Base-by-base conservation (phyloP, 2,113 vertebrate genomes). In the Phaethornis superciliosus region DNA sequence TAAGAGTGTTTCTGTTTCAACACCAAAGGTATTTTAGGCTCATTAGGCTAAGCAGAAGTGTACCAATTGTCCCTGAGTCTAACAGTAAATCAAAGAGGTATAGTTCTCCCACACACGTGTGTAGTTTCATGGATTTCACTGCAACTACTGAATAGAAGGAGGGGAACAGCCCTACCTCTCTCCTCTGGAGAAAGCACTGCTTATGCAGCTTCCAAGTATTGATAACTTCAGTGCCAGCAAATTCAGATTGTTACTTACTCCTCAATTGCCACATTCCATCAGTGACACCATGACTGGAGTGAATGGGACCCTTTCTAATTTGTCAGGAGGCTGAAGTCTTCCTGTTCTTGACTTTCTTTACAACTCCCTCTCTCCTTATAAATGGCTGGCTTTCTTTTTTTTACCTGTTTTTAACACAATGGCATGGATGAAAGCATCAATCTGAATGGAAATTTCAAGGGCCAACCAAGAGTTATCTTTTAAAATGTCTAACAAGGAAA, bases 41-140 rank as follows among this genome's bases (percentile, higher is more conserved):
- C 78, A 68, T n/a, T 70, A 76, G 81, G 58, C 63, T 49, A 85
- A 27, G 55, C 55, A 91, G 37, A 58, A 79, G 37, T 82, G n/a
- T 63, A 81, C 87, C 60, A 82, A 12, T 88, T 88, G 75, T 94
- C 91, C 91, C 91, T 89, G 95, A 94, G 84, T 89, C 94, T 89
- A 51, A 81, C 42, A 71, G 89, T 54, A 69, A 76, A 92, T 35
- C 24, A 65, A 90, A 86, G 76, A 87, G 84, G 81, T 58, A 35
- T 8, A 27, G 24, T 42, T 87, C 64, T 91, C 78, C 26, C 28
- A 74, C 70, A 55, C 28, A 6, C n/a, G 15, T 20, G 69, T 80
- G 71, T 7, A 63, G 42, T 67, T 58, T 54, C 20, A 62, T 15
- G 33, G 58, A 67, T 89, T 89, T 87, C 68, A 85, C 63, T 82